Percentiles rank a stretch among this genome's conserved stretches.
These are phyloP conservation scores for Lampris incognitus DNA, from an alignment of 2,113 vertebrate genomes.

Conservation along the genomic window DNA sequence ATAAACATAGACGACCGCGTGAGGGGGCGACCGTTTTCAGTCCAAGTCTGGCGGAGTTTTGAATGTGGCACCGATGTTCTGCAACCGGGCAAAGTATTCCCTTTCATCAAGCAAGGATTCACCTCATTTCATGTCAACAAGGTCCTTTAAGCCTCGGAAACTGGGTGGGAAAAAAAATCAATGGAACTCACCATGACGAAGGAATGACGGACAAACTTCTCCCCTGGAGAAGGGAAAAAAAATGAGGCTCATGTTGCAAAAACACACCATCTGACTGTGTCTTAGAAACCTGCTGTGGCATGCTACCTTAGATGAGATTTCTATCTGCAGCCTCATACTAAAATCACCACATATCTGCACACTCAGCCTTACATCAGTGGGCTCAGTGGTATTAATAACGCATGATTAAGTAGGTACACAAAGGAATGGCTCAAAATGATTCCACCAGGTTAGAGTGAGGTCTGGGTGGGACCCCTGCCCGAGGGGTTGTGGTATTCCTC, in stretches of 20 bases:
- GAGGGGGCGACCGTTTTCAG: conserved; percentile 49
- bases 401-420: conserved; percentile 14
- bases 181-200: conserved; percentile 59
- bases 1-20: conserved; percentile 68
- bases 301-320: conserved; percentile 9
- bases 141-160: conserved; percentile 63
- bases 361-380: conserved; percentile 24
- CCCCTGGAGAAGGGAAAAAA: conserved; percentile 22
- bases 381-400: conserved; percentile 29
- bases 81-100: conserved; percentile 58
- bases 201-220: conserved; percentile 71
- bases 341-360: conserved; percentile 15
- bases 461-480: background rate
- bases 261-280: conserved; percentile 55
- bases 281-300: conserved; percentile 53
- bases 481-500: conserved; percentile 4
- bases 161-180: conserved; percentile 31
- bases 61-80: conserved; percentile 49
- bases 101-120: conserved; percentile 72
- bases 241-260: conserved; percentile 58
- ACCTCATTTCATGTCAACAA: conserved; percentile 72
- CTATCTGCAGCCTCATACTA: conserved; percentile 14
- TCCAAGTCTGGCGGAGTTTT: conserved; percentile 61
- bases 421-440: background rate
- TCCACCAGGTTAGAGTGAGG: background rate